Evolutionary conservation across 2,797 vertebrate genomes (phyloP).

Genomic region (Darevskia mixta): DNA sequence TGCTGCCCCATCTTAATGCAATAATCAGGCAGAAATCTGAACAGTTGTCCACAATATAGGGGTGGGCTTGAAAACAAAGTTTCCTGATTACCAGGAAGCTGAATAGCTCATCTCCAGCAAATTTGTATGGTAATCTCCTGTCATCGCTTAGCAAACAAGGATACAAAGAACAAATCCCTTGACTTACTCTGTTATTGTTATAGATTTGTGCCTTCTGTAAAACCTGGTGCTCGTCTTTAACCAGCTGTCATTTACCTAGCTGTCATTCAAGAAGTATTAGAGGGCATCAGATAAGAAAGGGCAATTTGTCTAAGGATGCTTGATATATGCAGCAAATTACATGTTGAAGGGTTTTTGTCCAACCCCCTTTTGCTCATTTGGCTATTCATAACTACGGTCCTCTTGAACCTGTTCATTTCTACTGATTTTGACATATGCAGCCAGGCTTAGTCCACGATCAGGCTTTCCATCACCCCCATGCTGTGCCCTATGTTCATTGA

Average conservation of each 20-base stretch:
- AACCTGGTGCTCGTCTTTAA: neutral
- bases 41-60: constrained; percentile 53
- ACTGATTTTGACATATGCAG: neutral
- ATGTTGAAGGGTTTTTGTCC: neutral
- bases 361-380: neutral
- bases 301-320: neutral
- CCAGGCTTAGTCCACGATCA: neutral
- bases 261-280: neutral
- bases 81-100: constrained; percentile 10
- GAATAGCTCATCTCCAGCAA: constrained; percentile 57
- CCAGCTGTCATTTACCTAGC: neutral
- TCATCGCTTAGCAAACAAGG: constrained; percentile 44
- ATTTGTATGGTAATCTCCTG: constrained; percentile 50
- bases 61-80: constrained; percentile 49
- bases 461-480: neutral
- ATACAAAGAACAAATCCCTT: constrained; percentile 36
- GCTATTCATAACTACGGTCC: neutral
- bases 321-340: neutral
- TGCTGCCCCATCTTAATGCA: constrained; percentile 55
- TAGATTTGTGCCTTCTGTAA: neutral
- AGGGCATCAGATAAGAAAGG: neutral
- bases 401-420: neutral
- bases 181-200: constrained; percentile 33
- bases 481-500: neutral
- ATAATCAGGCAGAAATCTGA: constrained; percentile 58